phyloP scores from a whole-genome alignment of 2,797 vertebrate species.

The Botia kubotai region DNA sequence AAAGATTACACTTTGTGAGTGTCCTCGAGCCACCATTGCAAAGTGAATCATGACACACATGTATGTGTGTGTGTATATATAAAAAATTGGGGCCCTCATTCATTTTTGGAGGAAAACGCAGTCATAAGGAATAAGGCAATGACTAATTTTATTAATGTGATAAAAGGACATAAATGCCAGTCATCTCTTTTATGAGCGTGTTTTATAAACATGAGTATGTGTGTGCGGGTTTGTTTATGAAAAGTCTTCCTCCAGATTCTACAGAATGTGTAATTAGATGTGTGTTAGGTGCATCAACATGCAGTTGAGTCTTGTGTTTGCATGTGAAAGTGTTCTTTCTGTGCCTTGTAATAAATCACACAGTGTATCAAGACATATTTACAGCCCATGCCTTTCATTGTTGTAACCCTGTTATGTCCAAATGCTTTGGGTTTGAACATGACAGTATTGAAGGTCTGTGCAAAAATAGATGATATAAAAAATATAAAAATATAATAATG shows the following conservation, averaged over 20 bases:
- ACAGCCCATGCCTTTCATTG: no score
- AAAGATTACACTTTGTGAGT: background rate
- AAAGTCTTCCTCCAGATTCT: background rate
- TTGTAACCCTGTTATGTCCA: no score
- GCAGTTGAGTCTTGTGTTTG: no score
- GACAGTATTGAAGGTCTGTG: background rate
- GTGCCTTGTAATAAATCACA: no score
- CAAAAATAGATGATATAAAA: no score
- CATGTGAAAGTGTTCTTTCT: no score
- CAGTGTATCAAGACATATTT: no score
- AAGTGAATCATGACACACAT: slow-evolving; percentile 22
- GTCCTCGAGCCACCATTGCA: background rate
- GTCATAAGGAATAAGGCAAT: slow-evolving; percentile 3
- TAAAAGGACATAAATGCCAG: no score
- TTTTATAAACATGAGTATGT: background rate
- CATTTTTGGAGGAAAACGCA: no score
- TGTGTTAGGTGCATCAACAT: background rate
- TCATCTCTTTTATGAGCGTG: background rate
- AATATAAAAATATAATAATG: no score
- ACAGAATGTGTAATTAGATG: background rate
- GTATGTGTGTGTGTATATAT: background rate
- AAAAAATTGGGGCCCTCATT: slow-evolving; percentile 14
- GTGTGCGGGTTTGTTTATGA: background rate
- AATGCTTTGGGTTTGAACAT: background rate
- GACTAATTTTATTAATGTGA: slow-evolving; percentile 19